phyloP scores from a whole-genome alignment of 1,140 invertebrate genomes.

The Meloidogyne hapla region DNA sequence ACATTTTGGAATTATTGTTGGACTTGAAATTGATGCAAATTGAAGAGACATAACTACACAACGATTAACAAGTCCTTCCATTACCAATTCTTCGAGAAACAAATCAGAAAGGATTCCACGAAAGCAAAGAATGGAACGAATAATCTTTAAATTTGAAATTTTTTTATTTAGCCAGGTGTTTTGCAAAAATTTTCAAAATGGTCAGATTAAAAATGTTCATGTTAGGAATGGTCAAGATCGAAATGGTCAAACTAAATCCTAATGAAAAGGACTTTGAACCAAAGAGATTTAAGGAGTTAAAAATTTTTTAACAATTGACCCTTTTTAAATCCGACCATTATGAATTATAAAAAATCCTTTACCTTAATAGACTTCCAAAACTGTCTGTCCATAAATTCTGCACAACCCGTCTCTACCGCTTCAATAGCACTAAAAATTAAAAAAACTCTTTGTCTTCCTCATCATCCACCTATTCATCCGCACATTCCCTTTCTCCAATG shows the following conservation, averaged over 20 bases:
- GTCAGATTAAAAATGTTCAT: no score
- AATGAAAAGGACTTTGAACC: no score
- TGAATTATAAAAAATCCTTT: no score
- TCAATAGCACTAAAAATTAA: constrained; percentile 43
- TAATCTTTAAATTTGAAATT: constrained; percentile 33
- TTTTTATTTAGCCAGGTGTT: no score
- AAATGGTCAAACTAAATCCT: no score
- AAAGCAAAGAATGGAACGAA: constrained; percentile 34
- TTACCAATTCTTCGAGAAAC: constrained; percentile 37
- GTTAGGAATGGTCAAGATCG: no score
- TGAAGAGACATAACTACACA: constrained; percentile 39
- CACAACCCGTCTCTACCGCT: constrained; percentile 32
- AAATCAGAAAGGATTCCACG: constrained; percentile 34
- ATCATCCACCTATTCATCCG: constrained; percentile 20
- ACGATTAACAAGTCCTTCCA: constrained; percentile 43
- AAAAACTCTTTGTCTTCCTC: constrained; percentile 28
- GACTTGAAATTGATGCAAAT: constrained; percentile 33
- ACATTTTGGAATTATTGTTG: constrained; percentile 39
- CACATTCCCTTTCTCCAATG: constrained; percentile 27
- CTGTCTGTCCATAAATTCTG: constrained; percentile 36
- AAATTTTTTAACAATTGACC: no score
- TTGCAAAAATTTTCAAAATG: background rate
- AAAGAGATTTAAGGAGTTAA: no score
- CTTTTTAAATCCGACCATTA: no score
- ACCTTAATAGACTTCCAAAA: constrained; percentile 46